Evolutionary conservation across 2,888 invertebrate species (phyloP).

Genomic region (Priocnemis perturbator): DNA sequence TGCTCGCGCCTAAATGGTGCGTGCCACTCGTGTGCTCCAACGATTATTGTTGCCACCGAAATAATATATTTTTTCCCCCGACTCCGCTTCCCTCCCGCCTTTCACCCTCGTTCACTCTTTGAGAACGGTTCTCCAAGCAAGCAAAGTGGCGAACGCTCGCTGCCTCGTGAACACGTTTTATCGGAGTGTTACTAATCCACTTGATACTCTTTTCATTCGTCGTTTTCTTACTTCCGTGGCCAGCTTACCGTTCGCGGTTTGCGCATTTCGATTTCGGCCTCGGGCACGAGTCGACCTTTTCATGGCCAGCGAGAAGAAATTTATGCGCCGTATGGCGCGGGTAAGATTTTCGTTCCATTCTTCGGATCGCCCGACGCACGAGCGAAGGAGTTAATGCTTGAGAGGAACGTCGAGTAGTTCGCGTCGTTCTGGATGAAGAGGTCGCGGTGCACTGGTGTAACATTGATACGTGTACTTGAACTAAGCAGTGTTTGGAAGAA

Average conservation of each 20-base stretch:
- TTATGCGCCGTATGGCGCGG: not conserved
- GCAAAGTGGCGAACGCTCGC: conserved; percentile 44
- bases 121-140: conserved; percentile 18
- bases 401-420: not conserved
- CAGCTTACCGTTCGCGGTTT: not conserved
- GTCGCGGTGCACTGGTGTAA: no score
- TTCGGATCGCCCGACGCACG: not conserved
- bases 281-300: not conserved
- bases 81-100: not conserved
- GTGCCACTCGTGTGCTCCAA: conserved; percentile 29
- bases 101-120: not conserved
- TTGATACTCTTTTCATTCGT: conserved; percentile 18
- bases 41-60: conserved; percentile 29
- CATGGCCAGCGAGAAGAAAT: not conserved
- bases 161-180: conserved; percentile 26
- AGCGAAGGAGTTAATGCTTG: not conserved
- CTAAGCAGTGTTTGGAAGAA: no score
- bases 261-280: not conserved
- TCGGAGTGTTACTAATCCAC: conserved; percentile 47
- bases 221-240: conserved; percentile 15
- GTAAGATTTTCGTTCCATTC: not conserved
- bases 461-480: no score
- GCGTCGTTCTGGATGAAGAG: no score
- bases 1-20: conserved; percentile 34
- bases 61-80: conserved; percentile 4